These are phyloP conservation scores for Holothuria leucospilota DNA, from an alignment of 53 echinoderm and acorn worm genomes.

Conservation along the genomic window DNA sequence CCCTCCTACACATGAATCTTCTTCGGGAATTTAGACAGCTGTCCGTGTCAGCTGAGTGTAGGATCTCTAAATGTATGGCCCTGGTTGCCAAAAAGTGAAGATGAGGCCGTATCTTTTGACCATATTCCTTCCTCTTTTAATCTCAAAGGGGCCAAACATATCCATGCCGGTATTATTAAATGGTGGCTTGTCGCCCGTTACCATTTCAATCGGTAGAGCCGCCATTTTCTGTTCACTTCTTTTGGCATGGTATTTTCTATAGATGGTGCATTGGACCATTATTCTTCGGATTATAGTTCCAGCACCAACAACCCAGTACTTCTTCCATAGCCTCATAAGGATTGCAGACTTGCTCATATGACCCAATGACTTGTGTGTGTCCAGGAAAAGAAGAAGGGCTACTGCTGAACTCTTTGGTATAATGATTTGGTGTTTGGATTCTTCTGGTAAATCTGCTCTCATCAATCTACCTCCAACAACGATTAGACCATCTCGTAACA, in stretches of 20 bases:
- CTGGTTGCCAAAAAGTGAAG: conserved; percentile 63
- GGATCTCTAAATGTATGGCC: conserved; percentile 64
- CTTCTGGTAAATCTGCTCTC: conserved; percentile 28
- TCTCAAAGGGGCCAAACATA: no score
- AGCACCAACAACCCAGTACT: conserved; percentile 54
- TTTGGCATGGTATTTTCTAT: conserved; percentile 29
- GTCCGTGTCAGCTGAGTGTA: conserved; percentile 52
- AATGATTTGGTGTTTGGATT: conserved; percentile 20
- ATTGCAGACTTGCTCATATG: conserved; percentile 54
- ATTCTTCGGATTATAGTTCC: conserved; percentile 16
- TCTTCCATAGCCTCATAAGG: conserved; percentile 44
- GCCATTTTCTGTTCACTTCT: conserved; percentile 55
- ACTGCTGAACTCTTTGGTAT: background rate
- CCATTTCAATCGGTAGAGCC: conserved; percentile 51
- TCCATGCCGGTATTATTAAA: conserved; percentile 60
- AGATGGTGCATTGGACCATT: conserved; percentile 39
- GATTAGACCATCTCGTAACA: conserved; percentile 2
- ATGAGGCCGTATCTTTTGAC: conserved; percentile 71
- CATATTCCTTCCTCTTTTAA: no score
- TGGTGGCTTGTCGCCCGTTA: conserved; percentile 52
- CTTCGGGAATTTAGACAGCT: conserved; percentile 62
- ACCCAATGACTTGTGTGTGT: conserved; percentile 36
- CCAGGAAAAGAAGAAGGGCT: conserved; percentile 6
- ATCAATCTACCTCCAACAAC: conserved; percentile 30
- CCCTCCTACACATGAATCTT: conserved; percentile 61